Percentiles rank a stretch among this genome's conserved stretches.
Evolutionary conservation across 92 coral and sea anemone genomes (phyloP).

Genomic region (Isaurus tuberculatus): DNA sequence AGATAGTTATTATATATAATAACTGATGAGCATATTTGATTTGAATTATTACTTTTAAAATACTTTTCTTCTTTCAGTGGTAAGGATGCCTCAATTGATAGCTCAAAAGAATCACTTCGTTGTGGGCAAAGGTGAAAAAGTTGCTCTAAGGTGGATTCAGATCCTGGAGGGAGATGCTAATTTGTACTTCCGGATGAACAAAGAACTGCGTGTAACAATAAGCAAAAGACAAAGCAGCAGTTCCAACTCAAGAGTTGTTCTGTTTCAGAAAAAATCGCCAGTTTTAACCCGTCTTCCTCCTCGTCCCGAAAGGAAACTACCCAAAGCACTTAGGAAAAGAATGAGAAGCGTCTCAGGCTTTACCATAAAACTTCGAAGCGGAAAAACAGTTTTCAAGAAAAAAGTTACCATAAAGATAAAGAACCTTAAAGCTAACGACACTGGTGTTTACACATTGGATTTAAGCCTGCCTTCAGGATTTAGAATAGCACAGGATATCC

Average conservation of each 20-base stretch:
- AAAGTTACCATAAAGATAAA: conserved; percentile 5
- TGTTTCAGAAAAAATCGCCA: conserved; percentile 31
- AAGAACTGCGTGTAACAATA: conserved; percentile 6
- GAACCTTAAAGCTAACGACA: conserved; percentile 10
- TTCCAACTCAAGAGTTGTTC: background rate
- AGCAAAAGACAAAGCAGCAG: background rate
- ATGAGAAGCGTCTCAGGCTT: background rate
- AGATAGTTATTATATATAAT: too few species aligned
- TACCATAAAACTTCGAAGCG: background rate
- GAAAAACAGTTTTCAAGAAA: conserved; percentile 29
- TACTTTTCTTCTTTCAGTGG: conserved; percentile 13
- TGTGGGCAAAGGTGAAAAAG: conserved; percentile 26
- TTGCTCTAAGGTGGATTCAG: conserved; percentile 28
- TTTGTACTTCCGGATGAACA: conserved; percentile 33
- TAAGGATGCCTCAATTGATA: conserved; percentile 14
- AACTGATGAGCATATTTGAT: too few species aligned
- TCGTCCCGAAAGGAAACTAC: conserved; percentile 8
- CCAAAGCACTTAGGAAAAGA: conserved; percentile 16
- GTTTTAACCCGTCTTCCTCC: conserved; percentile 4
- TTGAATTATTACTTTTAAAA: too few species aligned
- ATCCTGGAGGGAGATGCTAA: background rate
- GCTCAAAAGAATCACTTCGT: conserved; percentile 13
- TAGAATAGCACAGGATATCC: conserved; percentile 15
- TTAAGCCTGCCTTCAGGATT: conserved; percentile 2
- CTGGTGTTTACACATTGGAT: conserved; percentile 26